Evolutionary conservation across 2,888 invertebrate species (phyloP).

Genomic region (Drosophila kanekoi): DNA sequence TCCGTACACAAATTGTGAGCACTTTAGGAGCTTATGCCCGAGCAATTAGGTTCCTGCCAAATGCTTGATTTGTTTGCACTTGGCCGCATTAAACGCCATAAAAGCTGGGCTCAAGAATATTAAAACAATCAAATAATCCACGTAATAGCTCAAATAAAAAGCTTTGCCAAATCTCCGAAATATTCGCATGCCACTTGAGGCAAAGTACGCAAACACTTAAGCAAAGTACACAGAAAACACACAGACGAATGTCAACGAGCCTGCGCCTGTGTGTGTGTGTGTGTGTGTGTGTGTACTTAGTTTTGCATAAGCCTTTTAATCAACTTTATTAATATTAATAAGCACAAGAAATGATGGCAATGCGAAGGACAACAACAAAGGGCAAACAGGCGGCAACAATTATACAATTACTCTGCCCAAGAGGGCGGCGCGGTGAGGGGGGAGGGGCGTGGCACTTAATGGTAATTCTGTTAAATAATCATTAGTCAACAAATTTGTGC

Average conservation of each 20-base stretch:
- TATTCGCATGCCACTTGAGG: constrained; percentile 48
- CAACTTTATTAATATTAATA: constrained; percentile 79
- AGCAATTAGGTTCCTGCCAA: constrained; percentile 8
- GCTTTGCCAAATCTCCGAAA: constrained; percentile 27
- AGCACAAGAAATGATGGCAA: constrained; percentile 34
- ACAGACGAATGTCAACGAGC: constrained; percentile 26
- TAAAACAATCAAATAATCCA: constrained; percentile 36
- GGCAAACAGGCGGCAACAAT: constrained; percentile 52
- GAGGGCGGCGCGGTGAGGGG: constrained; percentile 16
- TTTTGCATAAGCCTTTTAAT: constrained; percentile 75
- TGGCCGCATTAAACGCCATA: constrained; percentile 41
- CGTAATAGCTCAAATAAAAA: constrained; percentile 36
- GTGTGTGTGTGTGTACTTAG: constrained; percentile 50
- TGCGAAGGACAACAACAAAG: constrained; percentile 44
- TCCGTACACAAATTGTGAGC: background rate
- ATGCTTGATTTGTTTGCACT: constrained; percentile 36
- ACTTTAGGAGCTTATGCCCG: background rate
- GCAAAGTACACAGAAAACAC: constrained; percentile 18
- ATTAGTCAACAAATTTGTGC: constrained; percentile 66
- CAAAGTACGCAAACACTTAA: constrained; percentile 37
- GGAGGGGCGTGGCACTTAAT: constrained; percentile 50
- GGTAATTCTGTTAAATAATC: constrained; percentile 80
- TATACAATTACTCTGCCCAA: constrained; percentile 45
- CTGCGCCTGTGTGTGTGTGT: background rate
- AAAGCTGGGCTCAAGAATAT: constrained; percentile 37